Evolutionary conservation across 2,888 invertebrate genomes (phyloP).

Genomic region (Synanthedon tipuliformis): DNA sequence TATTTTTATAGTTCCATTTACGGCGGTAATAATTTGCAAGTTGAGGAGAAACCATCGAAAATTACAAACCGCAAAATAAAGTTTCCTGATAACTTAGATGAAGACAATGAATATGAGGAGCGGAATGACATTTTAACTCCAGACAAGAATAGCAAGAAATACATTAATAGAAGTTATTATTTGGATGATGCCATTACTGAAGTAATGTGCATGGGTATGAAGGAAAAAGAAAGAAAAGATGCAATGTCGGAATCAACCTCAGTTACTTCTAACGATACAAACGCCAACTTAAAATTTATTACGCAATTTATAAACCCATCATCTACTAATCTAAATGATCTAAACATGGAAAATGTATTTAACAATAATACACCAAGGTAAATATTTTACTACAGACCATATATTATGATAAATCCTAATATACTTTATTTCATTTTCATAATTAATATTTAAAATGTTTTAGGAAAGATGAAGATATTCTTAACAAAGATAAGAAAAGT

Average conservation of each 20-base stretch:
- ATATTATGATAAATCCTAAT: too few relatives aligned
- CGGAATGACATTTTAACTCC: constrained; percentile 5
- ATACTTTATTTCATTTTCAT: too few relatives aligned
- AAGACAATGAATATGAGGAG: constrained; percentile 8
- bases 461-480: too few relatives aligned
- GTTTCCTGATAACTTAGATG: constrained; percentile 12
- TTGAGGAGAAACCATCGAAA: constrained; percentile 13
- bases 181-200: constrained; percentile 47
- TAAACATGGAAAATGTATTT: background rate
- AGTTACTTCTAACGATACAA: constrained; percentile 26
- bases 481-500: too few relatives aligned
- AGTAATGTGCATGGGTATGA: constrained; percentile 34
- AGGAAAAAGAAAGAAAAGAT: constrained; percentile 19
- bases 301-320: constrained; percentile 19
- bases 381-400: background rate
- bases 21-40: constrained; percentile 34
- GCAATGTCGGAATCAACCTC: constrained; percentile 20
- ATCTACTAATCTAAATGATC: constrained; percentile 13
- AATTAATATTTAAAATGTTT: too few relatives aligned
- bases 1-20: constrained; percentile 61
- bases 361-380: background rate
- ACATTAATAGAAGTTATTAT: constrained; percentile 37
- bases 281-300: constrained; percentile 19
- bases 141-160: constrained; percentile 25
- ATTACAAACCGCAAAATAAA: constrained; percentile 17